Base-by-base conservation (phyloP, 2,113 vertebrate species). In the Rhegmatorhina hoffmannsi region DNA sequence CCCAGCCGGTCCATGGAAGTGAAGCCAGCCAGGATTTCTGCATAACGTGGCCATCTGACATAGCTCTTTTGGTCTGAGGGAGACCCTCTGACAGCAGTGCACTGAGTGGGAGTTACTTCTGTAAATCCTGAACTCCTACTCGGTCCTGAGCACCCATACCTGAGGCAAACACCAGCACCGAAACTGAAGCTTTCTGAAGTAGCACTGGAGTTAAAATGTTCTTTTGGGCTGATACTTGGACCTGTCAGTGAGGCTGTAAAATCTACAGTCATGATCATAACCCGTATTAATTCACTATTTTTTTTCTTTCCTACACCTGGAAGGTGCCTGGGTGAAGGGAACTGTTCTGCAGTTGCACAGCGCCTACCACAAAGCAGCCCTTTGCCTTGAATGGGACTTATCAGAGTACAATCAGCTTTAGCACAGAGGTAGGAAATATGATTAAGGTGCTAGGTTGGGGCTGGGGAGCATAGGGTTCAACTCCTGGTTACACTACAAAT, bases 401-500 rank as follows among this genome's bases (percentile, higher is more conserved):
- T 1, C 52, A 76, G n/a, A 53, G 14, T 40, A 67, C 38, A 72
- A 86, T 75, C 72, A 78, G 44, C 44, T 89, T 90, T 81, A 88
- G 72, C 34, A 40, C 10, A 62, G 36, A 60, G 59, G 78, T 58
- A 77, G 29, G 46, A 92, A 85, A 89, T 38, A 74, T 2, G 33
- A 84, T 92, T 85, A 86, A 93, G 60, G 68, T 0, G 0, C 23
- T 62, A 78, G 66, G n/a, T 11, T 76, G 63, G 78, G 70, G 89
- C 68, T 17, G 59, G 38, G 68, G 59, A 93, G 60, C 0, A 0
- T 4, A n/a, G 11, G 14, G 55, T 84, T 95, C 89, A 95, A n/a
- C 60, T 93, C 82, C 38, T 77, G 66, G 89, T 56, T 91, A 83
- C 1, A 6, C 85, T 77, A 93, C 79, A 84, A 63, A 94, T 95